Evolutionary conservation across 2,888 invertebrate genomes (phyloP).

Genomic region (Drosophila parthenogenetica): DNA sequence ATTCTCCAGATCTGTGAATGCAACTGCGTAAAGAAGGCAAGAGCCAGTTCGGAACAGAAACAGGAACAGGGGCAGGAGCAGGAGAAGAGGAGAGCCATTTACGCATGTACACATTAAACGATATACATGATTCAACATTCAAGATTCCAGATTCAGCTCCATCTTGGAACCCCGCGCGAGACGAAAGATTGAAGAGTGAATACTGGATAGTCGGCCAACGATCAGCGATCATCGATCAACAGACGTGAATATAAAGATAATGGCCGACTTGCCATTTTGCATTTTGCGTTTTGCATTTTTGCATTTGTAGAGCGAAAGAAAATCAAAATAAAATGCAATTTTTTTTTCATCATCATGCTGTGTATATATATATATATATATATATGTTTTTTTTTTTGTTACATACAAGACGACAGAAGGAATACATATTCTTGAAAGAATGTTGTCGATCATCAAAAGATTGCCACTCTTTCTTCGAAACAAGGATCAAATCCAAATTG

Average conservation of each 20-base stretch:
- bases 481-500: conserved; percentile 15
- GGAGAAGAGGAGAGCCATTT: conserved; percentile 46
- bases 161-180: conserved; percentile 17
- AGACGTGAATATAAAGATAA: conserved; percentile 65
- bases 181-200: neutral
- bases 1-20: conserved; percentile 74
- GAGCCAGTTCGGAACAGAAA: neutral
- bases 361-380: too few relatives aligned
- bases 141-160: conserved; percentile 10
- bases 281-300: conserved; percentile 82
- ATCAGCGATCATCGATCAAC: conserved; percentile 64
- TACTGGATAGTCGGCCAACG: conserved; percentile 47
- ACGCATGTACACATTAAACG: conserved; percentile 76
- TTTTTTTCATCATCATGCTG: neutral
- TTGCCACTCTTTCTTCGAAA: conserved; percentile 8
- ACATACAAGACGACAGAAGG: neutral
- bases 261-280: conserved; percentile 80
- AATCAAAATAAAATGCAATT: conserved; percentile 73
- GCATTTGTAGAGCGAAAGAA: conserved; percentile 84
- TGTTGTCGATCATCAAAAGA: conserved; percentile 4
- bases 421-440: neutral
- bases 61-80: neutral
- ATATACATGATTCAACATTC: conserved; percentile 32
- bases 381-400: neutral
- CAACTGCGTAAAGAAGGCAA: conserved; percentile 70